phyloP scores from a whole-genome alignment of 2,888 invertebrate genomes.

The Hypolimnas misippus region DNA sequence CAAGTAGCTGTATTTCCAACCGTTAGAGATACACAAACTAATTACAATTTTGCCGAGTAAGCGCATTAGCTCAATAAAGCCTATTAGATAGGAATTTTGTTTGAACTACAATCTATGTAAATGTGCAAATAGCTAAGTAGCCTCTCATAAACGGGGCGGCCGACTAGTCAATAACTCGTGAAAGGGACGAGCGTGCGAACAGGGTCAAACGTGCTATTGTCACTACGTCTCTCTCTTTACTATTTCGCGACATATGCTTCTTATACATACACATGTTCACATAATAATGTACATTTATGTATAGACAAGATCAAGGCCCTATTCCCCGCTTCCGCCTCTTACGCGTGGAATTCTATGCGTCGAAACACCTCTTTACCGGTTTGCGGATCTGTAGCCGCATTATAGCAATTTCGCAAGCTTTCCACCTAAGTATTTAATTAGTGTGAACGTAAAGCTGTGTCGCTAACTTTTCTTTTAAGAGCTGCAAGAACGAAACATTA shows the following conservation, averaged over 20 bases:
- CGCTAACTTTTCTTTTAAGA: constrained; percentile 28
- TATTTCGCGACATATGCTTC: constrained; percentile 63
- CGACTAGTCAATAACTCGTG: constrained; percentile 73
- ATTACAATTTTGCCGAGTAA: constrained; percentile 28
- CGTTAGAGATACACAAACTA: constrained; percentile 16
- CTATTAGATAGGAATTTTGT: constrained; percentile 38
- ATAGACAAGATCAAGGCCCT: constrained; percentile 73
- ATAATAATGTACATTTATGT: constrained; percentile 36
- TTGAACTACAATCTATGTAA: constrained; percentile 44
- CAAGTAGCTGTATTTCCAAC: constrained; percentile 7
- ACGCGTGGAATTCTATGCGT: constrained; percentile 62
- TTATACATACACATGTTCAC: constrained; percentile 56
- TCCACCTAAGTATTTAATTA: constrained; percentile 48
- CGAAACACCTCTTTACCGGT: constrained; percentile 53
- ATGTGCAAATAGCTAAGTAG: constrained; percentile 61
- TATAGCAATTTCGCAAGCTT: constrained; percentile 50
- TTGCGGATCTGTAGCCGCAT: constrained; percentile 54
- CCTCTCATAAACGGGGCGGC: constrained; percentile 62
- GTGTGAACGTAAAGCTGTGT: constrained; percentile 34
- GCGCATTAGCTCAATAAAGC: constrained; percentile 18
- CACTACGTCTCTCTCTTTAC: constrained; percentile 54
- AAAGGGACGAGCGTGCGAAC: constrained; percentile 77
- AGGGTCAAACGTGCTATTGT: constrained; percentile 76
- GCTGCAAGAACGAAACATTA: constrained; percentile 6
- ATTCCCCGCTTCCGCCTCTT: constrained; percentile 73